A percentile compares a stretch with the other conserved stretches of the same genome.
phyloP scores from a whole-genome alignment of 2,797 vertebrate genomes.

The Pseudomugil tenellus region DNA sequence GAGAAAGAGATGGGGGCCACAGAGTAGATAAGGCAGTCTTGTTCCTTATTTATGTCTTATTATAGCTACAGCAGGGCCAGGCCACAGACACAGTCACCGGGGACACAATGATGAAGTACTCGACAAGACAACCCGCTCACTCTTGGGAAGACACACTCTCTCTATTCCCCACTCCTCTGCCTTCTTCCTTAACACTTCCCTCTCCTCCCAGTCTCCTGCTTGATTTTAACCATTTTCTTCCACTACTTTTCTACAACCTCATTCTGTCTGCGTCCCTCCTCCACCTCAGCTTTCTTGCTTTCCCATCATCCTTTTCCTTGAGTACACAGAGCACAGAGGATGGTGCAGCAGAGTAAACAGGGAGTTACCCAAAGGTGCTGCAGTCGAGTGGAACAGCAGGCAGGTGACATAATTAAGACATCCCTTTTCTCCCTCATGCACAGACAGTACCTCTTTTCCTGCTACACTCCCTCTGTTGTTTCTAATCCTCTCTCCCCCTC shows the following conservation, averaged over 20 bases:
- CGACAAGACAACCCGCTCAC: conserved; percentile 83
- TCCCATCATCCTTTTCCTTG: conserved; percentile 30
- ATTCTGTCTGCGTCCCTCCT: conserved; percentile 65
- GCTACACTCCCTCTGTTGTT: conserved; percentile 56
- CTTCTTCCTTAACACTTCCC: conserved; percentile 63
- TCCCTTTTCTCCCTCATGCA: conserved; percentile 55
- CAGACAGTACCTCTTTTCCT: conserved; percentile 38
- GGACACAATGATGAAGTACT: conserved; percentile 84
- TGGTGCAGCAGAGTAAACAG: conserved; percentile 53
- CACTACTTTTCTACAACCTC: conserved; percentile 50
- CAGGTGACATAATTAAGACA: conserved; percentile 76
- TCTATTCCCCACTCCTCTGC: conserved; percentile 68
- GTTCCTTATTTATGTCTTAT: conserved; percentile 86
- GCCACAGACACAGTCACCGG: conserved; percentile 80
- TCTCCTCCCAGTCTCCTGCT: conserved; percentile 55
- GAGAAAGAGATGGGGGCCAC: conserved; percentile 77
- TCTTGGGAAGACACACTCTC: conserved; percentile 81
- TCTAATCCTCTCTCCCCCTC: conserved; percentile 53
- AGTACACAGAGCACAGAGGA: conserved; percentile 34
- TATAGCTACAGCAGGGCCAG: conserved; percentile 83
- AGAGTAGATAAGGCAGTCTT: conserved; percentile 80
- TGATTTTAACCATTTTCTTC: conserved; percentile 67
- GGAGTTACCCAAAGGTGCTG: conserved; percentile 72
- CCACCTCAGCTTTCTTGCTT: conserved; percentile 28
- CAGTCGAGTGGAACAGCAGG: conserved; percentile 62